Base-by-base conservation (phyloP, 2,888 invertebrate species). In the Dicycla oo region DNA sequence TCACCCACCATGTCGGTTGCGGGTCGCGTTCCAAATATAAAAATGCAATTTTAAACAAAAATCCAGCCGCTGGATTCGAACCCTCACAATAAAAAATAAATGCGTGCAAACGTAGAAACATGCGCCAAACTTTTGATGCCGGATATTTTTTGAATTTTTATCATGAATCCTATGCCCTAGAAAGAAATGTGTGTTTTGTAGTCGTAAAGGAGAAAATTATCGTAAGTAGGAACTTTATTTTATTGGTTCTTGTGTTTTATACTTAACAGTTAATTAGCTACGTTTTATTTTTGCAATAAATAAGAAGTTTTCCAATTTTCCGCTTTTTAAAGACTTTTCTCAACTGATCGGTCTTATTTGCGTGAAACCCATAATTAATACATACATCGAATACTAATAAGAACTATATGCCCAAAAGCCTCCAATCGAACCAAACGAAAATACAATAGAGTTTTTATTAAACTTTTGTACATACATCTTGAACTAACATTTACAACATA, bases 41-140 rank as follows among this genome's bases (percentile, higher is more conserved):
- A 95, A 95, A 95, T 95, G 95, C 95, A 95, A 96, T 95, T 95
- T 96, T 95, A 95, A 95, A 95, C 93, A 93, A 95, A 94, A 94
- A 94, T 92, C 92, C 92, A 84, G 87, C 88, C 91, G 87, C 89
- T 87, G 89, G 89, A 90, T 93, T 88, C 90, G 93, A 93, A 93
- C 94, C 94, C 95, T 91, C 91, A 91, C 93, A 93, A 94, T 94
- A 94, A 94, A 95, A 94, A 93, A 93, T 92, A 93, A 93, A 94
- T 93, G 93, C 90, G 91, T 89, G 89, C 90, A 89, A 90, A 89
- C 88, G 88, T 88, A 89, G 88, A 91, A 88, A 91, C 91, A 92
- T 89, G 88, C 83, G 88, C 85, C 87, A 83, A 82, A 84, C 85
- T 91, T 90, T 88, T 89, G 86, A 88, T 74, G 74, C 80, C 79